phyloP scores from a whole-genome alignment of 2,888 invertebrate genomes.

The Drosophila setosimentum region DNA sequence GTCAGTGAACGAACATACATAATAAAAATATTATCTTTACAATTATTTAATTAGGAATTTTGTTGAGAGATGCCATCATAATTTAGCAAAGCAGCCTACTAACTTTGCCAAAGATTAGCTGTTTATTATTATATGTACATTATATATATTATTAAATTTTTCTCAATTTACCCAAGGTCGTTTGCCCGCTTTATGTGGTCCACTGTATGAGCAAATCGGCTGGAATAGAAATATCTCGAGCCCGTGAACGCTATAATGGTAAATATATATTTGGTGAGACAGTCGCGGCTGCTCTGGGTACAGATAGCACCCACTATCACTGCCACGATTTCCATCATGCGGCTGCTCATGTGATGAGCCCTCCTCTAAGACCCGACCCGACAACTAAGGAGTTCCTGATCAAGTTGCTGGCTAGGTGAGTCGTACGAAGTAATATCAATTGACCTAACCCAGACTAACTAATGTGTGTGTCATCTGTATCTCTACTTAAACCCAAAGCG shows the following conservation, averaged over 20 bases:
- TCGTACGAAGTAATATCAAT: constrained; percentile 61
- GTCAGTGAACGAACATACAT: constrained; percentile 85
- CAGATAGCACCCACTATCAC: constrained; percentile 90
- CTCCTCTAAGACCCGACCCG: constrained; percentile 96
- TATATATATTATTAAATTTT: too few species aligned
- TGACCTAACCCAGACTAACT: constrained; percentile 13
- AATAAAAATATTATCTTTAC: too few species aligned
- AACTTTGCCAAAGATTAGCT: too few species aligned
- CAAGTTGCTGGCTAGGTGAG: constrained; percentile 94
- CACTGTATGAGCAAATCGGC: constrained; percentile 99
- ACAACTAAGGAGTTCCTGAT: constrained; percentile 94
- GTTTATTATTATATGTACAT: too few species aligned
- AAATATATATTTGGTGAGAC: constrained; percentile 96
- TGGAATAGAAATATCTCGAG: constrained; percentile 91
- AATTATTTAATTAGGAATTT: too few species aligned
- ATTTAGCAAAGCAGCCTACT: too few species aligned
- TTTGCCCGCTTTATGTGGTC: constrained; percentile 95
- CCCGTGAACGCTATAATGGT: constrained; percentile 87
- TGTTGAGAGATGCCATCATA: too few species aligned
- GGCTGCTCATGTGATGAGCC: constrained; percentile 97
- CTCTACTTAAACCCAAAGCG: constrained; percentile 86
- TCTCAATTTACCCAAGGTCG: constrained; percentile 59
- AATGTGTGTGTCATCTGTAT: constrained; percentile 87
- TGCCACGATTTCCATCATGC: constrained; percentile 97
- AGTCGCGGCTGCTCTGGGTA: constrained; percentile 90